phyloP scores from a whole-genome alignment of 1,140 invertebrate genomes.

The Stenopsyche tienmushanensis region DNA sequence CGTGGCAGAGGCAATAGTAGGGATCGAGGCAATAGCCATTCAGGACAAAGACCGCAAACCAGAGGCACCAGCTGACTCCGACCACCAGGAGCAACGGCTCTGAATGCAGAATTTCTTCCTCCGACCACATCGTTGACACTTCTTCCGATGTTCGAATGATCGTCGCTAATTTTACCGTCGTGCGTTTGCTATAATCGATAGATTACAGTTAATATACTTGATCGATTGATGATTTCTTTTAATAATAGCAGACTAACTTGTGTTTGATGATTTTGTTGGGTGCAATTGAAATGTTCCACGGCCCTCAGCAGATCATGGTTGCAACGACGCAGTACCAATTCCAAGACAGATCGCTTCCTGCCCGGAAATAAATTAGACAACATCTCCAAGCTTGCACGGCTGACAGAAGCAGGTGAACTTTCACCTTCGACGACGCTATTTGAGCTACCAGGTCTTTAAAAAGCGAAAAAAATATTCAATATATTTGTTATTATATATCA shows the following conservation, averaged over 20 bases:
- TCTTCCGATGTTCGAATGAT: not conserved
- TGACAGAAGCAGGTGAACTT: slow-evolving; percentile 42
- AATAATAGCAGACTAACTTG: not conserved
- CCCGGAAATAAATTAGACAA: slow-evolving; percentile 82
- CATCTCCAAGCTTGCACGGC: slow-evolving; percentile 70
- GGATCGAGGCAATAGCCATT: slow-evolving; percentile 35
- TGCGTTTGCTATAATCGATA: not conserved
- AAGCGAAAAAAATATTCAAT: not conserved
- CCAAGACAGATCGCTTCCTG: slow-evolving; percentile 82
- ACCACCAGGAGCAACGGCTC: slow-evolving; percentile 23
- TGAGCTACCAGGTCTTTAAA: too few relatives aligned
- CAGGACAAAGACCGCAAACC: slow-evolving; percentile 38
- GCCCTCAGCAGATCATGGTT: slow-evolving; percentile 80
- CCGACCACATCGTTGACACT: slow-evolving; percentile 9
- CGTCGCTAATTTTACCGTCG: not conserved
- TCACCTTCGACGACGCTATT: slow-evolving; percentile 6
- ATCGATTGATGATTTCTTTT: not conserved
- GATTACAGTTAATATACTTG: not conserved
- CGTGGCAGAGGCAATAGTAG: slow-evolving; percentile 18
- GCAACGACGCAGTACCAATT: slow-evolving; percentile 82
- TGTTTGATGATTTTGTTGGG: slow-evolving; percentile 40
- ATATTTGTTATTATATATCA: not conserved
- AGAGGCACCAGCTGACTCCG: slow-evolving; percentile 34
- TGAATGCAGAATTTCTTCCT: slow-evolving; percentile 32
- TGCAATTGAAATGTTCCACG: slow-evolving; percentile 55